A percentile compares a stretch with the other conserved stretches of the same genome.
Evolutionary conservation across 2,888 invertebrate genomes (phyloP).

Genomic region (Spilarctia lutea): DNA sequence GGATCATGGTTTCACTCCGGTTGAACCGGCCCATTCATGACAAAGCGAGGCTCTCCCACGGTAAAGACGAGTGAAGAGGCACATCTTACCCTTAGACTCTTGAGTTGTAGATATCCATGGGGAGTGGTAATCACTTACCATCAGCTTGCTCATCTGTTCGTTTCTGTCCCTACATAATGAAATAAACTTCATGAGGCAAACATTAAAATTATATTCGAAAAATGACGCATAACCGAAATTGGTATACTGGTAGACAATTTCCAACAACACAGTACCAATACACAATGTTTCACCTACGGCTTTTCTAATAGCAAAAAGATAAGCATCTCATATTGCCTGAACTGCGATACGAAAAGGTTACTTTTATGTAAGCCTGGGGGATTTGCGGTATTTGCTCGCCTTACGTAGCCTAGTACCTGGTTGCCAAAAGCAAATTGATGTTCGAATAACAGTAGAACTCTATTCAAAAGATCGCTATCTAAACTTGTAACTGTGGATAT

Average conservation of each 20-base stretch:
- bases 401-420: conserved; percentile 39
- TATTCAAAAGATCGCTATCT: conserved; percentile 44
- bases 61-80: no score
- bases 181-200: not conserved
- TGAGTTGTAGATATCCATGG: no score
- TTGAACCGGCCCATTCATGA: no score
- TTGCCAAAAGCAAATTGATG: conserved; percentile 57
- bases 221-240: not conserved
- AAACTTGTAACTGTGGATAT: conserved; percentile 19
- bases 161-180: no score
- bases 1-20: no score
- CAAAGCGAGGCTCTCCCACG: no score
- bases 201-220: not conserved
- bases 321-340: conserved; percentile 49
- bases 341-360: conserved; percentile 49
- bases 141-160: no score
- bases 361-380: conserved; percentile 52
- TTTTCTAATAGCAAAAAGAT: conserved; percentile 40
- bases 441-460: conserved; percentile 43
- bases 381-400: conserved; percentile 50
- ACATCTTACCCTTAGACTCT: no score
- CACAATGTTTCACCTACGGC: conserved; percentile 22
- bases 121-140: no score
- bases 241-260: not conserved
- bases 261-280: conserved; percentile 15